These are phyloP conservation scores for Etheostoma perlongum DNA, from an alignment of 2,797 vertebrate species.

Conservation along the genomic window DNA sequence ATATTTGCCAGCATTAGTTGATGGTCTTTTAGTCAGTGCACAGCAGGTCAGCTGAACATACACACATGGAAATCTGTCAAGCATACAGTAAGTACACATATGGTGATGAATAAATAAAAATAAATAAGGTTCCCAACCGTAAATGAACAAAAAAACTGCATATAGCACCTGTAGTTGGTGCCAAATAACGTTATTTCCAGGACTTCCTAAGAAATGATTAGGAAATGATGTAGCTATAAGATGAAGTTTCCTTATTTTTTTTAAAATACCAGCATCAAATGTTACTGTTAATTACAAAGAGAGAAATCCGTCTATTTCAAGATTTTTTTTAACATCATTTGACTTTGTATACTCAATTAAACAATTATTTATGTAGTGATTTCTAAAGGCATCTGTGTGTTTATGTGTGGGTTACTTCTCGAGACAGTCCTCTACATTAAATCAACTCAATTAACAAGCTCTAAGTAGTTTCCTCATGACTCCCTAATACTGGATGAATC, in stretches of 20 bases:
- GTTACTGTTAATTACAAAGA: not conserved
- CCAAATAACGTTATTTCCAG: not conserved
- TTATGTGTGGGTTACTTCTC: not conserved
- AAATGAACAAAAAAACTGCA: not conserved
- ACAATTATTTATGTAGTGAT: not conserved
- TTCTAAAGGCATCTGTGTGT: not conserved
- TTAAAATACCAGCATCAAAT: not conserved
- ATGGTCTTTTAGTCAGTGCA: not conserved
- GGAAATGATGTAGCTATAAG: not conserved
- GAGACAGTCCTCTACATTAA: not conserved
- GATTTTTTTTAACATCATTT: not conserved
- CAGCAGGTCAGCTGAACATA: not conserved
- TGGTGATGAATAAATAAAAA: not conserved
- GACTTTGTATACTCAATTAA: not conserved
- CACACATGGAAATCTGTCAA: not conserved
- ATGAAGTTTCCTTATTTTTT: not conserved
- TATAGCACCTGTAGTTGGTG: not conserved
- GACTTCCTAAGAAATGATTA: not conserved
- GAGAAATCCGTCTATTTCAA: not conserved
- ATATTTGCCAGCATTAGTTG: not conserved
- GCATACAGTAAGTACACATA: not conserved
- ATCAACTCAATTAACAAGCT: not conserved
- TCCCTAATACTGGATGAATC: constrained; percentile 21
- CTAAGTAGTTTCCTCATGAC: constrained; percentile 17
- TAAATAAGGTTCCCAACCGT: not conserved